Base-by-base conservation (phyloP, 2,113 vertebrate genomes). In the Microtus montanus region DNA sequence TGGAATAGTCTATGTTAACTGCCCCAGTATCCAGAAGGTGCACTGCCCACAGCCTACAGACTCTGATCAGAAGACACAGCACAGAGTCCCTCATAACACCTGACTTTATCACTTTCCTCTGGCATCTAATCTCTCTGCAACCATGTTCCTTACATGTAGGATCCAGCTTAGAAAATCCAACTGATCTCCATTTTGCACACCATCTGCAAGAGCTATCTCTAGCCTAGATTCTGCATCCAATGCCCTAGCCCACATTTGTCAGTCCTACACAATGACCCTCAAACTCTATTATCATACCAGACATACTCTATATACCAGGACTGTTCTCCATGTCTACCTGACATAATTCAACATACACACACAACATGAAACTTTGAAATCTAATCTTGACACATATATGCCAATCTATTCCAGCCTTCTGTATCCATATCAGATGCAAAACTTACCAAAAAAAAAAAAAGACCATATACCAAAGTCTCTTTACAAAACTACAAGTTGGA, bases 81-180 rank as follows among this genome's bases (percentile, higher is more conserved):
- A 58, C 30, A 54, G 12, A 7, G 11, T 1, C 5, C 33, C 4
- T 54, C 35, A 61, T 38, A 4, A 35, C 6, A 26, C 5, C 0
- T 82, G 20, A 82, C 3, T 82, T 82, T 5, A 58, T 38, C 35
- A 14, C 35, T 82, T 58, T 20, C 5, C 11, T 58, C 5, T 82
- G 20, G 35, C 7, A 82, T 54, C 10, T 35, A 54, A 11, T 22
- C 52, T 58, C 1, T 58, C 52, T 38, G 11, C 30, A 58, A 24
- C 14, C 33, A 26, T 7, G 0, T 58, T n/a, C 33, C 35, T 58
- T 26, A 26, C 2, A 82, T 58, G 10, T n/a, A 58, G 33, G 19
- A 54, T 22, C 10, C 19, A 79, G 2, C 10, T 19, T 58, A 19
- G 33, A 5, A n/a, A 54, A 33, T 54, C 17, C 8, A 80, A 13